Base-by-base conservation (phyloP, 35 echinoderm and acorn worm species). In the Lytechinus pictus region DNA sequence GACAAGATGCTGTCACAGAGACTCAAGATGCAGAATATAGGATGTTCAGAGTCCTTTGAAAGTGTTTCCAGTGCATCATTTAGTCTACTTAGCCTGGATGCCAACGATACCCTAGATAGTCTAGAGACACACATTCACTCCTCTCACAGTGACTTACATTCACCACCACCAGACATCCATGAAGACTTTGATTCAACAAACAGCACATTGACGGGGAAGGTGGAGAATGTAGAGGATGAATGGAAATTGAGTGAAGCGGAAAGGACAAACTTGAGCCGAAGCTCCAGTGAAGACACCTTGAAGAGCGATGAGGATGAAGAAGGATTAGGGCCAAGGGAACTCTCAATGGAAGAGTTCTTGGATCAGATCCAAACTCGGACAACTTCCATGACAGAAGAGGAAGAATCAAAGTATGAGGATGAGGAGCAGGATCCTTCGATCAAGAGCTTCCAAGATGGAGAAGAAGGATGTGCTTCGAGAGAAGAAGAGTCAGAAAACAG, bases 281-380 rank as follows among this genome's bases (percentile, higher is more conserved):
- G 97, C 86, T 98, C 97, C 14, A 97, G 96, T 86, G 97, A 97
- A 13, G 96, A 98, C 28, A 96, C 95, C 54, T 94, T 96, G 95
- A 98, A 97, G 91, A 96, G 94, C 55, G 96, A 98, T 94, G 95
- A 97, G 21, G 97, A 97, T 66, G 94, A 96, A 51, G 79, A 98
- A 61, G 86, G 87, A 61, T 87, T 89, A 9, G 93, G 94, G 19
- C 16, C 54, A 44, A 79, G 96, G 91, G 96, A 97, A 9, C 61
- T 98, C 94, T 97, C 94, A 52, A 95, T 98, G 91, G 96, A 97
- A 52, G 97, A 98, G 29, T 98, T 98, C 58, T 92, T 98, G 87
- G 91, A 98, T 94, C 97, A 98, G 56, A 95, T 98, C 86, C 95
- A 96, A 13, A 94, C 94, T 54, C 89, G 92, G 27, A 72, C 96